Conservation (phyloP, 2,888 invertebrate species). For the Pollenia griseotomentosa region DNA sequence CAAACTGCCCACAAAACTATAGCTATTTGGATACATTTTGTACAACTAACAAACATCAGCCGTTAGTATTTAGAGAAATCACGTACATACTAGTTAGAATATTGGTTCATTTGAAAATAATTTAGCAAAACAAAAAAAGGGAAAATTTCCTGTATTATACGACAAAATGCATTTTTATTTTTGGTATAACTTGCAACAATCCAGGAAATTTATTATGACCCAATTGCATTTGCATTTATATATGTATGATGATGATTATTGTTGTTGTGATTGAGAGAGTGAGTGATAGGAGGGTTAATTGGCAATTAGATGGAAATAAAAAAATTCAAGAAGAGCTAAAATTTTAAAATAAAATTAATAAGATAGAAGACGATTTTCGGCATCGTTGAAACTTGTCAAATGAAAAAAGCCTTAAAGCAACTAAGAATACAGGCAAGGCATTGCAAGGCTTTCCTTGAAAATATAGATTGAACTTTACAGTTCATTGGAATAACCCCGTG, state of each 20-base stretch:
- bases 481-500: too few species aligned
- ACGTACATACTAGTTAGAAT: constrained; percentile 34
- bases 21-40: background rate
- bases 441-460: too few species aligned
- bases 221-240: constrained; percentile 41
- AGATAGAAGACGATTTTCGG: too few species aligned
- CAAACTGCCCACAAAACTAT: constrained; percentile 17
- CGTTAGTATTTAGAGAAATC: background rate
- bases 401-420: too few species aligned
- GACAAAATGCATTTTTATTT: constrained; percentile 8
- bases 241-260: background rate
- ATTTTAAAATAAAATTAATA: background rate
- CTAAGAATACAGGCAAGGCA: too few species aligned
- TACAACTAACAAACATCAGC: constrained; percentile 1
- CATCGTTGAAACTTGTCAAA: too few species aligned
- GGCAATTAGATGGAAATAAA: constrained; percentile 2
- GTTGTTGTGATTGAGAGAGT: too few species aligned
- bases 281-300: constrained; percentile 27
- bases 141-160: background rate
- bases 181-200: constrained; percentile 12
- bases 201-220: constrained; percentile 24
- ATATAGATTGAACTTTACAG: too few species aligned
- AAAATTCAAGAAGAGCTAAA: background rate
- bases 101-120: constrained; percentile 22
- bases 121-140: constrained; percentile 1